Evolutionary conservation across 2,113 vertebrate genomes (phyloP).

Genomic region (Variabilichromis moorii): DNA sequence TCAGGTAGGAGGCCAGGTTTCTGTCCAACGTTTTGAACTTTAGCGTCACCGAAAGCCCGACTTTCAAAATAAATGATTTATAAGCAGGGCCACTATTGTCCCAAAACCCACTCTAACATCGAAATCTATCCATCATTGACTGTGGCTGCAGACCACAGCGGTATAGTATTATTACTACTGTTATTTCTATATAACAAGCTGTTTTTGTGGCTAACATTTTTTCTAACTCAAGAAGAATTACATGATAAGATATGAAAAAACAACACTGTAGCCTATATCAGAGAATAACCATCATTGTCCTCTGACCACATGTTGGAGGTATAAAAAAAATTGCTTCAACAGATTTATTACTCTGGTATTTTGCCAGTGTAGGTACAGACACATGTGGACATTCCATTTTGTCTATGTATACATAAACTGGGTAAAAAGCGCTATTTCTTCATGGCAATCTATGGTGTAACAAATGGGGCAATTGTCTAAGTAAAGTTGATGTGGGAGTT

Average conservation of each 20-base stretch:
- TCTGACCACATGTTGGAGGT: neutral
- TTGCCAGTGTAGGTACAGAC: neutral
- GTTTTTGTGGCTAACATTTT: neutral
- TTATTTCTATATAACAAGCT: neutral
- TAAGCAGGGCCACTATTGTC: neutral
- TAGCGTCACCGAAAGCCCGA: neutral
- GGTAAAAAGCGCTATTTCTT: neutral
- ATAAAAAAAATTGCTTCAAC: neutral
- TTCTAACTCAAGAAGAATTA: neutral
- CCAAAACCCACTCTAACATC: neutral
- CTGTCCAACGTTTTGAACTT: neutral
- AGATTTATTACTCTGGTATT: neutral
- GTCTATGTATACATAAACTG: neutral
- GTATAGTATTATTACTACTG: neutral
- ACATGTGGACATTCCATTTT: neutral
- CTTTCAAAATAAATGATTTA: slow-evolving; percentile 26
- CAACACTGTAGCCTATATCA: neutral
- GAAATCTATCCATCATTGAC: neutral
- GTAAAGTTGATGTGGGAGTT: slow-evolving; percentile 17
- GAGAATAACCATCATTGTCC: neutral
- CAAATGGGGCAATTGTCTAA: neutral
- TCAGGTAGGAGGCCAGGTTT: neutral
- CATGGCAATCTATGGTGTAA: neutral
- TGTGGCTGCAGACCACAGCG: neutral
- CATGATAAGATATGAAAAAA: neutral